phyloP scores from a whole-genome alignment of 2,113 vertebrate species.

The Uria lomvia region DNA sequence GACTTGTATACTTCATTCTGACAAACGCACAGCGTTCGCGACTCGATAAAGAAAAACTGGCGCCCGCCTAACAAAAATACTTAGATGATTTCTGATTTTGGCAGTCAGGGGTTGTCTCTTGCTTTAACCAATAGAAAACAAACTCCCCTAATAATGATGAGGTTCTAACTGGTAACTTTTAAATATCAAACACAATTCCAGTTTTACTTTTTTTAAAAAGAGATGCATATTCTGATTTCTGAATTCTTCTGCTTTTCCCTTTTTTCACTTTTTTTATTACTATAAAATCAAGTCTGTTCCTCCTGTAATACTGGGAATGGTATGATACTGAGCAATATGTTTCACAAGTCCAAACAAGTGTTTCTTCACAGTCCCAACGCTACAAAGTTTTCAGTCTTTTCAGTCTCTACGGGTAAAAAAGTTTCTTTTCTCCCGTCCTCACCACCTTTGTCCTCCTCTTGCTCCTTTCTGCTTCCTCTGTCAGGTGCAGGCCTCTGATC shows the following conservation, averaged over 20 bases:
- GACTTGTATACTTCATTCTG: conserved; percentile 86
- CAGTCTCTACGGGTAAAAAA: not conserved
- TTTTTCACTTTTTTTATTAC: not conserved
- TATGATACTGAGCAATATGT: conserved; percentile 65
- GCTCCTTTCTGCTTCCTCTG: conserved; percentile 4
- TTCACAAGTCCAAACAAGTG: conserved; percentile 53
- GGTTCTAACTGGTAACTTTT: conserved; percentile 73
- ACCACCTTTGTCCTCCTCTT: not conserved
- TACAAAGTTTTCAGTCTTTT: conserved; percentile 46
- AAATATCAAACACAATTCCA: conserved; percentile 84
- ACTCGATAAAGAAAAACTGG: conserved; percentile 82
- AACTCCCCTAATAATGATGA: conserved; percentile 61
- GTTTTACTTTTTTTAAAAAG: conserved; percentile 75
- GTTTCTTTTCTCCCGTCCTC: not conserved
- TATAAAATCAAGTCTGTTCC: conserved; percentile 26
- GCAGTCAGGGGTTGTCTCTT: conserved; percentile 53
- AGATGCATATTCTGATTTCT: conserved; percentile 72
- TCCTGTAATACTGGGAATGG: conserved; percentile 72
- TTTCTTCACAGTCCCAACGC: conserved; percentile 50
- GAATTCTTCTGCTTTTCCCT: conserved; percentile 21
- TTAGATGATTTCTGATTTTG: conserved; percentile 63
- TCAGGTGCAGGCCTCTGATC: conserved; percentile 35
- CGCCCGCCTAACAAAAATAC: conserved; percentile 70
- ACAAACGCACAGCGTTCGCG: conserved; percentile 94
- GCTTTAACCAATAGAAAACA: conserved; percentile 65